Evolutionary conservation across 2,888 invertebrate species (phyloP), one percentile per base, ranked within the genome.

Genomic region (Leptopilina syphax): DNA sequence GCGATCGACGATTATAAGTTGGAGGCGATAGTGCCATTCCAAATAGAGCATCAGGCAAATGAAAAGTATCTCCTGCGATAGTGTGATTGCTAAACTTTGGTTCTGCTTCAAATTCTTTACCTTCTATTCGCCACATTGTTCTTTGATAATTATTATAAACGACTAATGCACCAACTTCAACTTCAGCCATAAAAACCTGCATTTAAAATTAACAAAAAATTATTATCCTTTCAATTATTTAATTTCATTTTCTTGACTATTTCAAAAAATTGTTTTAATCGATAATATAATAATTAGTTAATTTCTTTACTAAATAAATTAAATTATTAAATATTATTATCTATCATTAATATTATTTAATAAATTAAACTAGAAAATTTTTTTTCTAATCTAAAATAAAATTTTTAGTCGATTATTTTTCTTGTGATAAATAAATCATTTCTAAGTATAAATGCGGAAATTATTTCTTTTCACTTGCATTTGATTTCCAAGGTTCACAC

Each of bases 11-110:
- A 27, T 44, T 7, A 63, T 24, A 9, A 13, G n/a, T 0, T 1
- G 66, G 27, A 0, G 95, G 94, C 1, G 95, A 94, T 10, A 96
- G 85, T 0, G 95, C 94, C 93, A 96, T 93, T 0, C 95, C 96
- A 0, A 96, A 88, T 0, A 95, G 88, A 0, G 96, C 96, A 84
- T 96, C 96, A 94, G 94, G 94, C 65, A 96, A 88, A 77, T 94
- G 93, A 86, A 96, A 96, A 70, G 92, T 92, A 84, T 94, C 94
- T 4, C 94, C 95, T 1, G 90, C 89, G 2, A 47, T 85, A 79
- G 9, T 79, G 82, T 67, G 2, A 57, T 1, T n/a, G 84, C 13
- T 70, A n/a, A 8, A 60, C 73, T 86, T 85, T 9, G 82, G 80
- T 13, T 50, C 63, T 50, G 84, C 86, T 0, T 84, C 78, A 24